Percentiles rank a stretch among this genome's conserved stretches.
These are phyloP conservation scores for Xanthia togata DNA, from an alignment of 2,888 invertebrate species.

Conservation along the genomic window DNA sequence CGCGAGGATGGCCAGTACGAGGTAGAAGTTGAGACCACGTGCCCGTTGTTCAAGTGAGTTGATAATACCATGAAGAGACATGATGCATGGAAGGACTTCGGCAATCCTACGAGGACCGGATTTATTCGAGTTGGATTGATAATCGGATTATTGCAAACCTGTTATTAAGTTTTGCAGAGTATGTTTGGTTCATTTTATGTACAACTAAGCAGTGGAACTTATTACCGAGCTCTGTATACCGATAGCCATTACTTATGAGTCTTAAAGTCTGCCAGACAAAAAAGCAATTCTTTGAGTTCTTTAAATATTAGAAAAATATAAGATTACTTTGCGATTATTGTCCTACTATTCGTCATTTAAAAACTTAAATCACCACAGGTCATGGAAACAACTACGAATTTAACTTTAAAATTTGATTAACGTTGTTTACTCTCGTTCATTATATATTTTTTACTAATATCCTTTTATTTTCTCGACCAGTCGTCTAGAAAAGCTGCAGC, in stretches of 20 bases:
- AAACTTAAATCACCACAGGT: not conserved
- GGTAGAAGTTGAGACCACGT: slow-evolving; percentile 96
- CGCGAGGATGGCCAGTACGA: slow-evolving; percentile 98
- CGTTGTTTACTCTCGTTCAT: too few relatives aligned
- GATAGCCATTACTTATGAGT: not conserved
- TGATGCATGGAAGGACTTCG: not conserved
- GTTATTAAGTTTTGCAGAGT: not conserved
- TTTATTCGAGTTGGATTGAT: not conserved
- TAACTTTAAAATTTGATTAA: too few relatives aligned
- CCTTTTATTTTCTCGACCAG: slow-evolving; percentile 84
- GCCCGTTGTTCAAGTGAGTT: slow-evolving; percentile 97
- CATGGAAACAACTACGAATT: too few relatives aligned
- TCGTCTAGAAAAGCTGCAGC: slow-evolving; percentile 96
- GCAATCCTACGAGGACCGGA: not conserved
- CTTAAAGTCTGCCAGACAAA: not conserved
- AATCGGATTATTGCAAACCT: not conserved
- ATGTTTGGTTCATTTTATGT: not conserved
- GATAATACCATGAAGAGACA: not conserved
- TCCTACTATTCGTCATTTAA: not conserved
- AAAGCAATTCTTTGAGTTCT: not conserved
- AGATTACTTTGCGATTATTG: not conserved
- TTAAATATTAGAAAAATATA: not conserved
- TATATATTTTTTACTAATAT: not conserved
- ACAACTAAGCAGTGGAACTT: not conserved
- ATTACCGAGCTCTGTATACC: not conserved